Evolutionary conservation across 92 coral and sea anemone genomes (phyloP).

Genomic region (Phenganax marumi): DNA sequence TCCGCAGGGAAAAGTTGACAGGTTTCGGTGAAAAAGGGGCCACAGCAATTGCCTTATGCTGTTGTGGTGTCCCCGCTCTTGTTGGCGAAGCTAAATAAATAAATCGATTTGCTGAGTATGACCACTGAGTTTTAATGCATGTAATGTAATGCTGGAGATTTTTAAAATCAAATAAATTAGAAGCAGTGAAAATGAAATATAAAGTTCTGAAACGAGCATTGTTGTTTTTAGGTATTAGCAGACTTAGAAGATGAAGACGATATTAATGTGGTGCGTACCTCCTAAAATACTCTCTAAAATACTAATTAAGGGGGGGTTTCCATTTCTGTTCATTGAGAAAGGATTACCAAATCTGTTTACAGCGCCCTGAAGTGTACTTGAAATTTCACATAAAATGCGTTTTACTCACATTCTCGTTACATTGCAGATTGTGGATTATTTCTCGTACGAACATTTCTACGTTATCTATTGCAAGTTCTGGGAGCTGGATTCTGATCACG

Average conservation of each 20-base stretch:
- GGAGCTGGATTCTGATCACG: conserved; percentile 98
- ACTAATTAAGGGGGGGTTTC: background rate
- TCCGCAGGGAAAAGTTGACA: too few relatives aligned
- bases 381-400: background rate
- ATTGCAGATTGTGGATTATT: conserved; percentile 81
- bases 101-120: too few relatives aligned
- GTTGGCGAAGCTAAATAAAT: too few relatives aligned
- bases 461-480: conserved; percentile 97
- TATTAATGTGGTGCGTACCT: conserved; percentile 72
- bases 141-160: background rate
- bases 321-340: background rate
- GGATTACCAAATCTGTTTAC: too few relatives aligned
- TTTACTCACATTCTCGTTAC: background rate
- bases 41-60: too few relatives aligned
- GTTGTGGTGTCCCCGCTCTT: too few relatives aligned
- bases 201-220: background rate
- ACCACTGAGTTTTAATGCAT: background rate
- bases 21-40: too few relatives aligned
- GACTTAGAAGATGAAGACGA: conserved; percentile 88
- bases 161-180: too few relatives aligned
- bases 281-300: background rate
- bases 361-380: background rate
- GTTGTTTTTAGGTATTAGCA: conserved; percentile 69
- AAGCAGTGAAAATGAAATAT: too few relatives aligned
- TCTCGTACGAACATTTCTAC: conserved; percentile 97